Evolutionary conservation across 2,113 vertebrate species (phyloP).

Genomic region (Labrus mixtus): DNA sequence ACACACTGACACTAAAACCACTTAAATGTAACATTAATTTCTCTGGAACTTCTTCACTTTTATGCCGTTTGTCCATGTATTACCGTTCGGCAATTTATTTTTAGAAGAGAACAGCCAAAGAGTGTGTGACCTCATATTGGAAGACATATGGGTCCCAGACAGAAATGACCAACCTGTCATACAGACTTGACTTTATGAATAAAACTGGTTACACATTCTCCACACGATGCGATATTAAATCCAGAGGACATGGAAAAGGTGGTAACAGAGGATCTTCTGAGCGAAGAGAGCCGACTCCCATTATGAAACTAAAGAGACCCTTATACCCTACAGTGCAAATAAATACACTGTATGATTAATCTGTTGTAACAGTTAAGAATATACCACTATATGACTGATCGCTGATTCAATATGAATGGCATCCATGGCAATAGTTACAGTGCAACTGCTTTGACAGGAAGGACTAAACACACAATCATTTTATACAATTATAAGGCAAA

Average conservation of each 20-base stretch:
- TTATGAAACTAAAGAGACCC: not conserved
- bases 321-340: not conserved
- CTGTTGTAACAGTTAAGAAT: not conserved
- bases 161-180: conserved; percentile 28
- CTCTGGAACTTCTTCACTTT: not conserved
- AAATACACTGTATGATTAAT: not conserved
- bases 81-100: conserved; percentile 2
- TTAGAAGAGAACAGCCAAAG: conserved; percentile 8
- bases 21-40: not conserved
- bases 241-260: conserved; percentile 8
- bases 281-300: conserved; percentile 9
- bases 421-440: not conserved
- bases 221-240: conserved; percentile 23
- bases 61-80: not conserved
- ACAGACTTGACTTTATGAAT: conserved; percentile 28
- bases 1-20: not conserved
- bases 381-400: not conserved
- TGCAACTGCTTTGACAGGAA: not conserved
- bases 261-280: not conserved
- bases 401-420: not conserved
- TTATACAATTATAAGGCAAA: not conserved
- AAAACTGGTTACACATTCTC: conserved; percentile 30
- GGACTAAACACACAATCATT: not conserved
- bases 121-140: conserved; percentile 17
- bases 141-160: conserved; percentile 26